Evolutionary conservation across 2,113 vertebrate species (phyloP).

Genomic region (Dendropsophus ebraccatus): DNA sequence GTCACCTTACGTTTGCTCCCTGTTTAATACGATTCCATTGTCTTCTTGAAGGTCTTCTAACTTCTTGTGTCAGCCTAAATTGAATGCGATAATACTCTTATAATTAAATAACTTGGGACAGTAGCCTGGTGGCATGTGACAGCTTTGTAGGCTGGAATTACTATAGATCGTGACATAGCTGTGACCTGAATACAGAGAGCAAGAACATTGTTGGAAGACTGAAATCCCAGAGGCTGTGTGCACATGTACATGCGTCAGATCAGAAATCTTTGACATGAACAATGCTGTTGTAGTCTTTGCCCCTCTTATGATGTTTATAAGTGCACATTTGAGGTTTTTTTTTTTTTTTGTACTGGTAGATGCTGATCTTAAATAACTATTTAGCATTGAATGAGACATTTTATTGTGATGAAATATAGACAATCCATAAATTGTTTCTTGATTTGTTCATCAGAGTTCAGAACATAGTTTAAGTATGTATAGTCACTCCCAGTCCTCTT

Average conservation of each 20-base stretch:
- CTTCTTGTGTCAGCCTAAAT: background rate
- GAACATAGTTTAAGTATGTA: too few species aligned
- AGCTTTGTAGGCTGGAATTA: background rate
- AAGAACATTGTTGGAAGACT: background rate
- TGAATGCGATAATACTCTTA: background rate
- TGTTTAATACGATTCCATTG: background rate
- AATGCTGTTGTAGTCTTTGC: background rate
- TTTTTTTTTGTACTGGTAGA: background rate
- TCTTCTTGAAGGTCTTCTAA: background rate
- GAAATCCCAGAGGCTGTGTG: background rate
- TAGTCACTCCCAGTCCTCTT: background rate
- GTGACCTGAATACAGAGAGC: background rate
- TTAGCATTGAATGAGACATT: background rate
- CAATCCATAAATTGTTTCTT: too few species aligned
- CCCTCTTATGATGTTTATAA: background rate
- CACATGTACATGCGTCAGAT: background rate
- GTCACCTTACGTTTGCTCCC: background rate
- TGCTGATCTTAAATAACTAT: background rate
- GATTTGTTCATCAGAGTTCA: too few species aligned
- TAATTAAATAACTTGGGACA: slow-evolving; percentile 22
- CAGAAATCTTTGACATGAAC: background rate
- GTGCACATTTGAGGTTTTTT: background rate
- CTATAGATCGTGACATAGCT: background rate
- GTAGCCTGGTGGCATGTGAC: background rate
- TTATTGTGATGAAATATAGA: background rate